phyloP scores from a whole-genome alignment of 2,113 vertebrate genomes.

The Ceyx cyanopectus region DNA sequence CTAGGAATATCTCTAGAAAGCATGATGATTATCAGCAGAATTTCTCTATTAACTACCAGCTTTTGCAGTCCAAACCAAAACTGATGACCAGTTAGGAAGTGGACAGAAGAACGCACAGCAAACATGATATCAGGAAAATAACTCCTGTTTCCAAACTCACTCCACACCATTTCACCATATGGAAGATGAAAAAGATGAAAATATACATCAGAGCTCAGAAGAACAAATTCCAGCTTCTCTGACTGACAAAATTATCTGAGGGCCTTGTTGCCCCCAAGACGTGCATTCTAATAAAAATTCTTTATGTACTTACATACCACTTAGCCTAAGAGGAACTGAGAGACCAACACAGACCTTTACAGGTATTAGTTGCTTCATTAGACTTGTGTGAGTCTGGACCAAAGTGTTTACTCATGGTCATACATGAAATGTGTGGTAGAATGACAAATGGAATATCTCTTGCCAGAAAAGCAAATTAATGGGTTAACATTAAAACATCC shows the following conservation, averaged over 20 bases:
- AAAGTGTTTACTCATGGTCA: neutral
- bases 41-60: slow-evolving; percentile 57
- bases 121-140: neutral
- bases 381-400: neutral
- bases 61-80: slow-evolving; percentile 60
- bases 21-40: slow-evolving; percentile 52
- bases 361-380: neutral
- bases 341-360: neutral
- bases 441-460: neutral
- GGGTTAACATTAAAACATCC: neutral
- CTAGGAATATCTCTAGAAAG: slow-evolving; percentile 65
- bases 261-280: neutral
- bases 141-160: neutral
- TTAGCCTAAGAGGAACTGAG: neutral
- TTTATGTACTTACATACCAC: neutral
- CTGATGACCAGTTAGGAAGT: slow-evolving; percentile 40
- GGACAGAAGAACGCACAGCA: slow-evolving; percentile 19
- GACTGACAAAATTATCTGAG: neutral
- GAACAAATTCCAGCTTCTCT: neutral
- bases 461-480: neutral
- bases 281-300: neutral
- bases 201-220: neutral
- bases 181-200: neutral
- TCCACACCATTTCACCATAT: neutral
- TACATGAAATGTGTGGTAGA: neutral